These are phyloP conservation scores for Caenorhabditis afra DNA, from an alignment of 2,888 invertebrate genomes.

Conservation along the genomic window DNA sequence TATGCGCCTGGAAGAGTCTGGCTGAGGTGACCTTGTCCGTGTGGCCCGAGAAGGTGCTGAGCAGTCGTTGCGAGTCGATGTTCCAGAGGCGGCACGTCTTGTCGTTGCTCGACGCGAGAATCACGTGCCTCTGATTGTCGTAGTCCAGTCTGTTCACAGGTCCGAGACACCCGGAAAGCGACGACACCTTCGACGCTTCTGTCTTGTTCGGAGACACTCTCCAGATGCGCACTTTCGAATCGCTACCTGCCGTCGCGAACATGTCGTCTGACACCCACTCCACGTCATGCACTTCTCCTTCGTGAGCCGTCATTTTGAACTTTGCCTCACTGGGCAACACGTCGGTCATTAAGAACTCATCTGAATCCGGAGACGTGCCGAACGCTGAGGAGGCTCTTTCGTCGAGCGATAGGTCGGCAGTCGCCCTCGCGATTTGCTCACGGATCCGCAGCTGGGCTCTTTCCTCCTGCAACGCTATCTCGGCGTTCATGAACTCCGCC, in stretches of 20 bases:
- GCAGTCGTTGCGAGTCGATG: slow-evolving; percentile 88
- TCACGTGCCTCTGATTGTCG: slow-evolving; percentile 85
- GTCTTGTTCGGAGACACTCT: slow-evolving; percentile 84
- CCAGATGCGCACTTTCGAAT: slow-evolving; percentile 97
- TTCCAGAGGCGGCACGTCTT: slow-evolving; percentile 97
- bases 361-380: slow-evolving; percentile 42
- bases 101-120: slow-evolving; percentile 94
- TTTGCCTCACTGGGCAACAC: slow-evolving; percentile 49
- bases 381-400: slow-evolving; percentile 14
- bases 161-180: slow-evolving; percentile 90
- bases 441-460: slow-evolving; percentile 45
- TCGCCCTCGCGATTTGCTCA: slow-evolving; percentile 61
- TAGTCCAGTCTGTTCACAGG: slow-evolving; percentile 97
- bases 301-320: slow-evolving; percentile 47
- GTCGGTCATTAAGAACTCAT: slow-evolving; percentile 53
- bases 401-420: slow-evolving; percentile 33
- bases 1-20: slow-evolving; percentile 85
- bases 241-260: slow-evolving; percentile 93
- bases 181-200: slow-evolving; percentile 30
- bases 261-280: slow-evolving; percentile 91
- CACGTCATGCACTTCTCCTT: slow-evolving; percentile 87
- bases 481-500: slow-evolving; percentile 64
- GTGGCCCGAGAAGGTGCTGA: slow-evolving; percentile 92
- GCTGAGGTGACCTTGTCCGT: slow-evolving; percentile 97
- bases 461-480: slow-evolving; percentile 58